Evolutionary conservation across 2,797 vertebrate genomes (phyloP).

Genomic region (Acomys russatus): DNA sequence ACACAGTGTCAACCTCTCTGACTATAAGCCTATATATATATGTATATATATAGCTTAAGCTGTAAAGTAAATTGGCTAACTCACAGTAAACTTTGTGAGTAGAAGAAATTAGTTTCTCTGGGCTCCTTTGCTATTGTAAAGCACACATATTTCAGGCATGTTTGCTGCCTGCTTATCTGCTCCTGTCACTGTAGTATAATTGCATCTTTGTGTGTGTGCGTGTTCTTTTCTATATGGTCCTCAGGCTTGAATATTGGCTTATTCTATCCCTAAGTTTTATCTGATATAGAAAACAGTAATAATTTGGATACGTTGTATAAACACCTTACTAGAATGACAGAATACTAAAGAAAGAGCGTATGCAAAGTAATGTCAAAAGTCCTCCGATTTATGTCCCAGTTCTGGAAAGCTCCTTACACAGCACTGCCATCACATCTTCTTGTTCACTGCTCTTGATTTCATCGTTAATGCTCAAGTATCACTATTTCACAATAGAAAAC

Average conservation of each 20-base stretch:
- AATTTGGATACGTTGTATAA: constrained; percentile 64
- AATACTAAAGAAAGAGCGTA: constrained; percentile 75
- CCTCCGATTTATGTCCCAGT: constrained; percentile 75
- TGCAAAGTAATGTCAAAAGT: constrained; percentile 61
- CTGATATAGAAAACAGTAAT: constrained; percentile 63
- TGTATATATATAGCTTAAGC: constrained; percentile 1
- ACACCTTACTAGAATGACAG: constrained; percentile 70
- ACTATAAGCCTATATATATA: not conserved
- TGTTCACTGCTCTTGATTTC: constrained; percentile 89
- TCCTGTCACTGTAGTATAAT: constrained; percentile 76
- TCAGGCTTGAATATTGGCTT: constrained; percentile 76
- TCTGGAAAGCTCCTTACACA: constrained; percentile 81
- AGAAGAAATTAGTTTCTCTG: constrained; percentile 3
- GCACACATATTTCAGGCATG: constrained; percentile 74
- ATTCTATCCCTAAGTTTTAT: constrained; percentile 64
- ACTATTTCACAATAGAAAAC: constrained; percentile 85
- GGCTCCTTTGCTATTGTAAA: constrained; percentile 51
- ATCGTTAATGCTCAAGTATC: constrained; percentile 85
- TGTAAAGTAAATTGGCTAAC: constrained; percentile 67
- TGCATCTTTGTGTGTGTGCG: constrained; percentile 78
- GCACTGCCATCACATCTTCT: constrained; percentile 89
- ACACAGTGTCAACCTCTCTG: constrained; percentile 80
- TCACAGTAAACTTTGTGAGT: constrained; percentile 67
- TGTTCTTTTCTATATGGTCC: constrained; percentile 78
- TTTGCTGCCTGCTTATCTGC: constrained; percentile 84